Conservation (phyloP, 2,113 vertebrate species). For the Thymallus thymallus region DNA sequence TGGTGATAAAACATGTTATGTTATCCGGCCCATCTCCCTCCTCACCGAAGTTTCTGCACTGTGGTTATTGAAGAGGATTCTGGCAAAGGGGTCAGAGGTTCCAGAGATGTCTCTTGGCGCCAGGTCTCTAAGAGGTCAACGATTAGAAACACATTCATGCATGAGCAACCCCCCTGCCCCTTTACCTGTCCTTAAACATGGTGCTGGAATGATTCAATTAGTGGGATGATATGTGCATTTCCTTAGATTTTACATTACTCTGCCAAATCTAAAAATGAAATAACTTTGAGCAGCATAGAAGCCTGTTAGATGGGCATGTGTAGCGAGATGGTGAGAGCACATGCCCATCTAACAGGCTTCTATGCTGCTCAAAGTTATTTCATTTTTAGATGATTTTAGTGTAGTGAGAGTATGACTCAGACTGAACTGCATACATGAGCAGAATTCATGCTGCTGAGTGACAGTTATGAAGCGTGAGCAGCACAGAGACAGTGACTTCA, state of each 20-base stretch:
- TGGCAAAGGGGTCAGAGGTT: constrained; percentile 87
- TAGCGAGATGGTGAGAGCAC: too few species aligned
- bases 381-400: too few species aligned
- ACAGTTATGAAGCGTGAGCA: too few species aligned
- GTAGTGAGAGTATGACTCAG: too few species aligned
- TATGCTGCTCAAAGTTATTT: too few species aligned
- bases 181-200: background rate
- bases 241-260: constrained; percentile 18
- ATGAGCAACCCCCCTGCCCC: background rate
- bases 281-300: too few species aligned
- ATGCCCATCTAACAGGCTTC: too few species aligned
- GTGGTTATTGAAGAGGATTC: constrained; percentile 82
- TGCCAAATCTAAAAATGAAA: constrained; percentile 17
- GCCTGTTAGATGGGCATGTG: too few species aligned
- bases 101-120: constrained; percentile 85
- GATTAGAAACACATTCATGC: constrained; percentile 16
- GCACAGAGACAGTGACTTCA: too few species aligned
- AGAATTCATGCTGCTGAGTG: too few species aligned
- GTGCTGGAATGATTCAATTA: background rate
- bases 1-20: background rate
- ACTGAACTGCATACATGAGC: too few species aligned
- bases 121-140: constrained; percentile 75
- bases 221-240: background rate
- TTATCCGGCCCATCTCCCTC: constrained; percentile 11
- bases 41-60: constrained; percentile 86